A percentile compares a stretch with the other conserved stretches of the same genome.
phyloP scores from a whole-genome alignment of 2,888 invertebrate species.

The Latheticus oryzae region DNA sequence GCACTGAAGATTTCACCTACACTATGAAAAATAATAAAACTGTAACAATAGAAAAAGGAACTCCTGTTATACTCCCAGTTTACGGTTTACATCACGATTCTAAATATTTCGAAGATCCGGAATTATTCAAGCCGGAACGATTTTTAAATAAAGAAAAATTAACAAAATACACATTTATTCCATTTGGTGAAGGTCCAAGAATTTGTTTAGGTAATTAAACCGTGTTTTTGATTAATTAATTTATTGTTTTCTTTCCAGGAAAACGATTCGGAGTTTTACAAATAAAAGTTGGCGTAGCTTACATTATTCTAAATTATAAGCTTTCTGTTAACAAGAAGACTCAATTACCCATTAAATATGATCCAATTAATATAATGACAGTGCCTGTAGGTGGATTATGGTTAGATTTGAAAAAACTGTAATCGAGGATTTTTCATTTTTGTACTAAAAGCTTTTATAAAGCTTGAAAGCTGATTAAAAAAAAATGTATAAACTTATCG shows the following conservation, averaged over 20 bases:
- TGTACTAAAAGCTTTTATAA: no score
- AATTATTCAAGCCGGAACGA: constrained; percentile 48
- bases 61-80: constrained; percentile 45
- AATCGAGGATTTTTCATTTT: no score
- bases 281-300: constrained; percentile 59
- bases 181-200: constrained; percentile 57
- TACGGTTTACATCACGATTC: constrained; percentile 46
- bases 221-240: background rate
- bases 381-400: constrained; percentile 52
- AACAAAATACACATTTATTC: constrained; percentile 52
- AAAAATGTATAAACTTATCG: constrained; percentile 7
- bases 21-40: constrained; percentile 39
- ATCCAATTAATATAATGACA: constrained; percentile 48
- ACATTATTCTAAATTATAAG: constrained; percentile 55
- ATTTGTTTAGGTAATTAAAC: constrained; percentile 51
- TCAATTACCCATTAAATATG: constrained; percentile 48
- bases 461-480: no score
- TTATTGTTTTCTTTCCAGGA: constrained; percentile 39
- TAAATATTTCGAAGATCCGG: constrained; percentile 47
- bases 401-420: constrained; percentile 49
- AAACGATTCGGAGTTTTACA: constrained; percentile 50
- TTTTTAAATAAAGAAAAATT: constrained; percentile 52
- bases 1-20: constrained; percentile 48
- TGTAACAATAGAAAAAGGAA: constrained; percentile 45
- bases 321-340: constrained; percentile 53